Percentiles rank a stretch among this genome's conserved stretches.
Conservation (phyloP, 1,140 invertebrate genomes). For the Octopus sinensis region DNA sequence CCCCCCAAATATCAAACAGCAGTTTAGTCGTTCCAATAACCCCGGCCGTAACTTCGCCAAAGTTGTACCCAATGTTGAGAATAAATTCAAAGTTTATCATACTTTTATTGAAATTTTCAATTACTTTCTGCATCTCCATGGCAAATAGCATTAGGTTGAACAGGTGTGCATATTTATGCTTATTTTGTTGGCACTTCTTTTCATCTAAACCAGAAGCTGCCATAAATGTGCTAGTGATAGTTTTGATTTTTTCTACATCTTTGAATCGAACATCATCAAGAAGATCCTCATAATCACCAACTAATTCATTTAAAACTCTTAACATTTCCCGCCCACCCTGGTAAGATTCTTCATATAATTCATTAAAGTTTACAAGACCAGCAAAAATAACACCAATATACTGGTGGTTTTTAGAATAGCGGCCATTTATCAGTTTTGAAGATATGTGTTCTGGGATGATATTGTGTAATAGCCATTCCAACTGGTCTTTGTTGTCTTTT, state of each 20-base stretch:
- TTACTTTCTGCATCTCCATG: conserved; percentile 75
- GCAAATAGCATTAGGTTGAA: conserved; percentile 86
- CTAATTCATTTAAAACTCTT: conserved; percentile 89
- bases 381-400: conserved; percentile 92
- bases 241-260: conserved; percentile 96
- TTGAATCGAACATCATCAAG: conserved; percentile 77
- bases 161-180: conserved; percentile 74
- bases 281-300: conserved; percentile 90
- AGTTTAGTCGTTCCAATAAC: conserved; percentile 94
- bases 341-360: conserved; percentile 94
- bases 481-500: conserved; percentile 76
- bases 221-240: conserved; percentile 96
- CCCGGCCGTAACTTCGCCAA: conserved; percentile 88
- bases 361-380: conserved; percentile 91
- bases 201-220: conserved; percentile 91
- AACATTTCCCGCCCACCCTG: conserved; percentile 80
- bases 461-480: conserved; percentile 92
- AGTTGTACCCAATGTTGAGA: conserved; percentile 69
- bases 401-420: conserved; percentile 90
- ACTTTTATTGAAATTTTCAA: conserved; percentile 84
- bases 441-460: conserved; percentile 93
- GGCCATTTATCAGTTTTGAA: conserved; percentile 63
- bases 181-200: conserved; percentile 60
- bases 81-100: conserved; percentile 84
- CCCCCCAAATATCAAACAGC: conserved; percentile 98